These are phyloP conservation scores for Cremastinae sp. DNA, from an alignment of 2,888 invertebrate species.

Conservation along the genomic window DNA sequence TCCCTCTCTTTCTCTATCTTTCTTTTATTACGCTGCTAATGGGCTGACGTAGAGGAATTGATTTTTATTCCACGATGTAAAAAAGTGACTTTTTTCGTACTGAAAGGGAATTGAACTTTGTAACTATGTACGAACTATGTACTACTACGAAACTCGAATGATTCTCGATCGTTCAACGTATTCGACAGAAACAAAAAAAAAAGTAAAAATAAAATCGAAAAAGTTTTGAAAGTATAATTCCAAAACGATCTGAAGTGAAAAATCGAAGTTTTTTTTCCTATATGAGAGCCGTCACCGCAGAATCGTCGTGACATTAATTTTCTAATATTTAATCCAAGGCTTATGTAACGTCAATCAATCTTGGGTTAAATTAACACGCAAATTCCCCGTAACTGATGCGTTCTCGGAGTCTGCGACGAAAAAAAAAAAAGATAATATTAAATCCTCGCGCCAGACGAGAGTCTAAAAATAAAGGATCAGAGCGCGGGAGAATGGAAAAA, in stretches of 20 bases:
- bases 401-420: constrained; percentile 12
- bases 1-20: background rate
- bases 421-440: constrained; percentile 12
- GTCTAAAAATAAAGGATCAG: background rate
- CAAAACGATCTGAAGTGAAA: constrained; percentile 1
- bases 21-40: background rate
- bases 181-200: background rate
- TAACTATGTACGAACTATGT: background rate
- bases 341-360: constrained; percentile 8
- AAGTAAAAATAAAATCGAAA: background rate
- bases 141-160: background rate
- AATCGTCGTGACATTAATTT: constrained; percentile 3
- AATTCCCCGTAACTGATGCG: constrained; percentile 19
- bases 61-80: no score
- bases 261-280: constrained; percentile 15
- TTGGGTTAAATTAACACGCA: constrained; percentile 12
- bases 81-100: background rate
- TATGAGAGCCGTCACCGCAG: background rate
- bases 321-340: constrained; percentile 12
- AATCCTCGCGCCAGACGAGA: constrained; percentile 10
- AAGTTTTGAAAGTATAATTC: background rate
- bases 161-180: background rate
- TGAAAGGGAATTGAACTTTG: no score
- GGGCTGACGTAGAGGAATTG: background rate
- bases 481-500: no score